These are phyloP conservation scores for Etia nguti DNA, from an alignment of 2,113 vertebrate genomes.

Conservation along the genomic window DNA sequence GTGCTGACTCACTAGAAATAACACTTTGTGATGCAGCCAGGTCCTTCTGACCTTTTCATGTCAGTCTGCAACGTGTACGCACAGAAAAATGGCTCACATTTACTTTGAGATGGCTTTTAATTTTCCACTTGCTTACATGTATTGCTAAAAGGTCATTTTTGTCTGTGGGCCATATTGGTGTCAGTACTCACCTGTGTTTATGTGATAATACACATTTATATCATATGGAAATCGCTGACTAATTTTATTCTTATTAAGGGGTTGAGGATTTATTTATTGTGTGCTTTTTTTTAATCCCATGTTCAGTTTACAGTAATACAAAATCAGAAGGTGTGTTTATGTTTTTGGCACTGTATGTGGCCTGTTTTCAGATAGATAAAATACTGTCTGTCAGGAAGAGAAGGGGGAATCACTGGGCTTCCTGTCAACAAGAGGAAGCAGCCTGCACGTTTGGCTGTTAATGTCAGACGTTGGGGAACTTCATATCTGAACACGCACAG, in stretches of 20 bases:
- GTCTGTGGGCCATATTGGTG: not conserved
- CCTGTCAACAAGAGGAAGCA: constrained; percentile 57
- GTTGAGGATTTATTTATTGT: not conserved
- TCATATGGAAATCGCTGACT: not conserved
- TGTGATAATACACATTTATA: not conserved
- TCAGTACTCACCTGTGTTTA: not conserved
- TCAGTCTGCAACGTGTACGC: not conserved
- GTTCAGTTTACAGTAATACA: not conserved
- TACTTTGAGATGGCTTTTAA: not conserved
- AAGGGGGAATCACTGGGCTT: not conserved
- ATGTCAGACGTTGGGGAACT: not conserved
- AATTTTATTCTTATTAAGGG: not conserved
- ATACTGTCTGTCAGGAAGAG: constrained; percentile 30
- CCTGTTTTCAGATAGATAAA: not conserved
- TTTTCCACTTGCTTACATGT: not conserved
- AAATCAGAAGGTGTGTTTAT: not conserved
- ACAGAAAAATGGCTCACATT: not conserved
- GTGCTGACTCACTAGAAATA: not conserved
- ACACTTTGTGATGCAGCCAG: not conserved
- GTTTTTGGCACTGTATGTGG: not conserved
- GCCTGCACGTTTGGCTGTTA: not conserved
- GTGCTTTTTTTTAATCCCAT: not conserved
- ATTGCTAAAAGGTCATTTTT: not conserved
- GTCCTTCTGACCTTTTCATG: not conserved
- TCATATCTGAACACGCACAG: not conserved